Conservation (phyloP, 2,797 vertebrate genomes). For the Mormyrus proboscirostris region DNA sequence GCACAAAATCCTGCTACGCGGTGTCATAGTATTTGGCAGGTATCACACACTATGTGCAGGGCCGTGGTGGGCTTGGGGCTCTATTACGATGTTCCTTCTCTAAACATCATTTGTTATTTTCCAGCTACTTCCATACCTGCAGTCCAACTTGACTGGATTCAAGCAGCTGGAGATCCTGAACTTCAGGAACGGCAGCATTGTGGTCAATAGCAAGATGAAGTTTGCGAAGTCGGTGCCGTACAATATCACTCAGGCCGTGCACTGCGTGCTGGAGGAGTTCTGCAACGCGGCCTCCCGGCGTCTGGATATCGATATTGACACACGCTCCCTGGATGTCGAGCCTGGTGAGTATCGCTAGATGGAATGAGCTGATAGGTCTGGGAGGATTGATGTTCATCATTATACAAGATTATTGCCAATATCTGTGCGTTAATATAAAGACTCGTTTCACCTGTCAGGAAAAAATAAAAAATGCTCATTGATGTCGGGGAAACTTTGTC, state of each 20-base stretch:
- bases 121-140: conserved; percentile 81
- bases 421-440: not conserved
- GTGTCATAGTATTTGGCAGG: not conserved
- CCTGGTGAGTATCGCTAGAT: conserved; percentile 61
- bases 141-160: conserved; percentile 85
- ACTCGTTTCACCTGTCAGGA: not conserved
- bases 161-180: conserved; percentile 85
- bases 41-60: not conserved
- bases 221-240: conserved; percentile 78
- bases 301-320: conserved; percentile 79
- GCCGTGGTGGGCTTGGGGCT: not conserved
- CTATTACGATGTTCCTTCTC: not conserved
- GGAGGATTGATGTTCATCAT: not conserved
- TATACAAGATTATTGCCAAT: not conserved
- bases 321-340: conserved; percentile 75
- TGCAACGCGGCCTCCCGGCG: conserved; percentile 60
- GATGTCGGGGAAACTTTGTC: not conserved
- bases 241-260: conserved; percentile 79
- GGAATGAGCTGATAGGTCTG: not conserved
- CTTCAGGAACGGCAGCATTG: conserved; percentile 84
- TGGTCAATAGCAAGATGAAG: conserved; percentile 84
- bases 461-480: not conserved
- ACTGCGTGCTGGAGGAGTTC: conserved; percentile 77
- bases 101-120: conserved; percentile 29
- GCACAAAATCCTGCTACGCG: not conserved